Base-by-base conservation (phyloP, 2,113 vertebrate species). In the Sminthopsis crassicaudata region DNA sequence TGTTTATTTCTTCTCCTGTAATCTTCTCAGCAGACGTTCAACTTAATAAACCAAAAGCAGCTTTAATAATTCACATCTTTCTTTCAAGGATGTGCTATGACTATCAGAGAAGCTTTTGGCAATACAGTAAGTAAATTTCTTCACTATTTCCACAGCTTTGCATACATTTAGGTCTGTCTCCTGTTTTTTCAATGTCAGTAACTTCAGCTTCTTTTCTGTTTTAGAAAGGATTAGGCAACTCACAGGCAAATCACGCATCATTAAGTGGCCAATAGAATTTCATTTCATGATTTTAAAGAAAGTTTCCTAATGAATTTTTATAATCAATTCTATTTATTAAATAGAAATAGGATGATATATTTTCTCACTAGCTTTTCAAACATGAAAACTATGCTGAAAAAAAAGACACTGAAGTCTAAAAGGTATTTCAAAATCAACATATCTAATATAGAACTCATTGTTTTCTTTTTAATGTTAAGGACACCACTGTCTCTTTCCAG, bases 41-140 rank as follows among this genome's bases (percentile, higher is more conserved):
- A 96, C 98, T 98, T 98, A 97, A 97, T 90, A 96, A 98, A 99
- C 3, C 99, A 99, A 99, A 99, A 98, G 97, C 96, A 96, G 97
- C 97, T 98, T 99, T 98, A 98, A 98, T 97, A 97, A 98, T 98
- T 97, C 97, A 96, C 97, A 96, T 98, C 95, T 97, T 97, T 98
- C 95, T 98, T 97, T 96, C 97, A 96, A 98, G 98, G 98, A 98
- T 96, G 98, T 9, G 98, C 97, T 91, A 97, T 96, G 98, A 98
- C 98, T 99, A 98, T 99, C 99, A 99, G 98, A 98, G 98, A 98
- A 98, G 97, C 97, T 97, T 97, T 99, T 97, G 97, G 96, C 97
- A 97, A 42, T 84, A 42, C 3, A 96, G 96, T 97, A 97, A 96
- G 98, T 97, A 97, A 98, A 98, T 98, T 98, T 96, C 98, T 95